Conservation (phyloP, 2,888 invertebrate genomes). For the Eremobia ochroleuca region DNA sequence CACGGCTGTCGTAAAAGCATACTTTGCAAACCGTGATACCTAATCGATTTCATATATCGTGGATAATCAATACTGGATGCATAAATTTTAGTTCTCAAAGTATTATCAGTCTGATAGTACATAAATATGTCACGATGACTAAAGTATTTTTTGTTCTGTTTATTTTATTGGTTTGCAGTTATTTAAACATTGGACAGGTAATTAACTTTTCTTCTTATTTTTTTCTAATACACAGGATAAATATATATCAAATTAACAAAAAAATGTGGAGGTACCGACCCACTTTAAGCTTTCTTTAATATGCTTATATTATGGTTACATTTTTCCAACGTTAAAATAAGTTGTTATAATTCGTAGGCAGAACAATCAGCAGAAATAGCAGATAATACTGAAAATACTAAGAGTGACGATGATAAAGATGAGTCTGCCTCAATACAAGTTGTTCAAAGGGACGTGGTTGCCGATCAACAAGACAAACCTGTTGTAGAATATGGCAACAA, state of each 20-base stretch:
- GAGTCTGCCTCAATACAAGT: constrained; percentile 54
- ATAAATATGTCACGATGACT: constrained; percentile 50
- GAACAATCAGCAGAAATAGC: constrained; percentile 14
- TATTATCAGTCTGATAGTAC: constrained; percentile 44
- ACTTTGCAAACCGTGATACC: constrained; percentile 44
- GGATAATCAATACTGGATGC: constrained; percentile 41
- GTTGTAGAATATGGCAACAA: constrained; percentile 5
- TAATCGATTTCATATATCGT: constrained; percentile 61
- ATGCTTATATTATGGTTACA: background rate
- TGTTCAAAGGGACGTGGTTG: constrained; percentile 15
- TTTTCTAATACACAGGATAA: background rate
- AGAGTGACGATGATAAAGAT: constrained; percentile 15
- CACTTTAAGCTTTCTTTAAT: background rate
- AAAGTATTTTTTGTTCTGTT: constrained; percentile 42
- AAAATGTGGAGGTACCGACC: too few species aligned
- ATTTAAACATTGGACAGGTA: constrained; percentile 45
- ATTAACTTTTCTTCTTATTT: too few species aligned
- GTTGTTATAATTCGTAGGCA: constrained; percentile 32
- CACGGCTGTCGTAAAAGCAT: constrained; percentile 60
- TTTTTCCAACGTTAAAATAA: background rate
- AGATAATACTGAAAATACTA: constrained; percentile 12
- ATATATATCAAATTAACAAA: background rate
- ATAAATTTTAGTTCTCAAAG: constrained; percentile 55
- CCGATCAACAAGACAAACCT: constrained; percentile 9
- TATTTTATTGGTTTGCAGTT: constrained; percentile 31